Conservation (phyloP, 2,113 vertebrate species). For the Apeltes quadracus region DNA sequence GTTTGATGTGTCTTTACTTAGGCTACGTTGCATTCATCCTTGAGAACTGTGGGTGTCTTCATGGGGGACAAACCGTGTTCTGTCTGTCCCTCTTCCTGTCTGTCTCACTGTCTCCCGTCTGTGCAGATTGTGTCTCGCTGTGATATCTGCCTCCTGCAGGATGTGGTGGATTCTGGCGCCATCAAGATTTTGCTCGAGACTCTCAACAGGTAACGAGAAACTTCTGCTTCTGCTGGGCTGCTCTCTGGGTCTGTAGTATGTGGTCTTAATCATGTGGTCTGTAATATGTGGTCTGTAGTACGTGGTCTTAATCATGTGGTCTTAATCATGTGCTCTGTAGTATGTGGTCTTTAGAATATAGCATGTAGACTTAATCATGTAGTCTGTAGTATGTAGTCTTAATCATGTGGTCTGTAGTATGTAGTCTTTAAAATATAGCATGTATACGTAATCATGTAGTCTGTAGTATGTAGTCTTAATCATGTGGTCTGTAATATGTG, state of each 20-base stretch:
- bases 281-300: background rate
- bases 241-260: background rate
- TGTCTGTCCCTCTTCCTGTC: background rate
- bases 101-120: background rate
- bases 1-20: background rate
- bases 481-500: background rate
- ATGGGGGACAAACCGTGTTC: background rate
- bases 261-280: background rate
- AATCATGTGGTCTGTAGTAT: too few relatives aligned
- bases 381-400: too few relatives aligned
- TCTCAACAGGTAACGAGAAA: slow-evolving; percentile 65
- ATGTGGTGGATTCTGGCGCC: slow-evolving; percentile 49
- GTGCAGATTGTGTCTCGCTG: slow-evolving; percentile 64
- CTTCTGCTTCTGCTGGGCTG: background rate
- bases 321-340: too few relatives aligned
- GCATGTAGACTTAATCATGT: too few relatives aligned
- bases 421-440: too few relatives aligned
- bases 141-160: slow-evolving; percentile 66
- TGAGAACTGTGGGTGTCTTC: background rate
- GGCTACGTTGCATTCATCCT: background rate
- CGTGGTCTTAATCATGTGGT: background rate
- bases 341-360: too few relatives aligned
- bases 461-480: too few relatives aligned
- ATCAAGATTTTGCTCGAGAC: slow-evolving; percentile 17
- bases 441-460: too few relatives aligned